phyloP scores from a whole-genome alignment of 1,140 invertebrate genomes.

The Apis dorsata region DNA sequence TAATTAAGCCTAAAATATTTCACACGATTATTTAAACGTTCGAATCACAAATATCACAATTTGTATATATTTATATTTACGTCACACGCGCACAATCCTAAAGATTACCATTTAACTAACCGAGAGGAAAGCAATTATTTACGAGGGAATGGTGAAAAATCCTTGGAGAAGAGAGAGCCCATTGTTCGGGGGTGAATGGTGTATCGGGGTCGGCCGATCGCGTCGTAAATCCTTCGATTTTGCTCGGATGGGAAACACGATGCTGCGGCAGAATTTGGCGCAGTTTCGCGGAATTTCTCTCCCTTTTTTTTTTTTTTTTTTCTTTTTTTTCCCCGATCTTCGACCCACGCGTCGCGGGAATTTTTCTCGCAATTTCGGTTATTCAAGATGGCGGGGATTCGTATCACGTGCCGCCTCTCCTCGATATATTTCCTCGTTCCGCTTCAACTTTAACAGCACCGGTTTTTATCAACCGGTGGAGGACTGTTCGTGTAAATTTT shows the following conservation, averaged over 20 bases:
- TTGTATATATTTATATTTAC: too few relatives aligned
- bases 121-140: too few relatives aligned
- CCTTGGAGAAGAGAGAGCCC: too few relatives aligned
- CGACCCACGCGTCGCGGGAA: conserved; percentile 12
- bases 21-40: too few relatives aligned
- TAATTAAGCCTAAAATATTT: too few relatives aligned
- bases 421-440: conserved; percentile 17
- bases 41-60: too few relatives aligned
- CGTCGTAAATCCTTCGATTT: conserved; percentile 50
- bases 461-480: conserved; percentile 5
- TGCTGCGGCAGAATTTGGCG: conserved; percentile 32
- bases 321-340: neutral
- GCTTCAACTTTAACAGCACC: conserved; percentile 29
- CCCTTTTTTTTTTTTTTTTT: too few relatives aligned
- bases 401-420: conserved; percentile 24
- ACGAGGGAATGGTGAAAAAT: too few relatives aligned
- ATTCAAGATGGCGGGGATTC: conserved; percentile 21
- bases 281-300: conserved; percentile 24
- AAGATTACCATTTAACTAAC: too few relatives aligned
- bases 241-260: conserved; percentile 1
- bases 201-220: conserved; percentile 36
- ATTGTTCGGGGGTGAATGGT: too few relatives aligned
- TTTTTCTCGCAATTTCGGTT: conserved; percentile 40
- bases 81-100: too few relatives aligned
- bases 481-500: conserved; percentile 1